Percentiles rank a stretch among this genome's conserved stretches.
These are phyloP conservation scores for Geophilus truncorum DNA, from an alignment of 2,888 invertebrate genomes.

Conservation along the genomic window DNA sequence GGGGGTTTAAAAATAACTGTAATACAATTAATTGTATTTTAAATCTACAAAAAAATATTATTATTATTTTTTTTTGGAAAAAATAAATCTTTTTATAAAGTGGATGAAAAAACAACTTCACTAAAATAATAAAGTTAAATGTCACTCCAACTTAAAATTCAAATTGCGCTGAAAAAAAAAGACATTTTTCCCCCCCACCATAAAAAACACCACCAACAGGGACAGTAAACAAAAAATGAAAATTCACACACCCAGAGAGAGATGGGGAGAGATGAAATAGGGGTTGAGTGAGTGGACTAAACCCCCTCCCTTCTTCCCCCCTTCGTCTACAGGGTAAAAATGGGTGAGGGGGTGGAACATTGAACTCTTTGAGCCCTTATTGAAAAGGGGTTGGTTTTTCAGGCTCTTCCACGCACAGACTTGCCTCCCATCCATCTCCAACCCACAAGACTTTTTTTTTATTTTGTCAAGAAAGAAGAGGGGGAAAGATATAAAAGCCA, in stretches of 20 bases:
- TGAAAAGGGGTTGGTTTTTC: background rate
- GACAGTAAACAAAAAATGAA: conserved; percentile 20
- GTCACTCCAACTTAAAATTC: background rate
- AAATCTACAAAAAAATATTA: background rate
- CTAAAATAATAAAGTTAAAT: background rate
- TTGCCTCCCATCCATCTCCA: background rate
- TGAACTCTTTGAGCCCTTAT: conserved; percentile 20
- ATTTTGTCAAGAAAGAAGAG: background rate
- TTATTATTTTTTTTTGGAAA: background rate
- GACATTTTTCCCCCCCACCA: background rate
- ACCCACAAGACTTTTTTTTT: background rate
- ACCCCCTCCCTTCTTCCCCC: conserved; percentile 11
- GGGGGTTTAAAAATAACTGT: background rate
- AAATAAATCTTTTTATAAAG: background rate
- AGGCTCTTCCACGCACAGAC: background rate
- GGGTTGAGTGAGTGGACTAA: conserved; percentile 11
- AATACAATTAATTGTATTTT: background rate
- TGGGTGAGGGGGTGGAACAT: conserved; percentile 18
- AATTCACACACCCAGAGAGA: conserved; percentile 13
- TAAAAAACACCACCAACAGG: conserved; percentile 16
- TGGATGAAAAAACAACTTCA: background rate
- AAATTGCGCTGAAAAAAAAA: background rate
- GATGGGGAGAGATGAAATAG: background rate
- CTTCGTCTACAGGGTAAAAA: background rate
- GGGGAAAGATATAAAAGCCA: conserved; percentile 5